phyloP scores from a whole-genome alignment of 92 coral and sea anemone genomes.

The Phymanthus crucifer region DNA sequence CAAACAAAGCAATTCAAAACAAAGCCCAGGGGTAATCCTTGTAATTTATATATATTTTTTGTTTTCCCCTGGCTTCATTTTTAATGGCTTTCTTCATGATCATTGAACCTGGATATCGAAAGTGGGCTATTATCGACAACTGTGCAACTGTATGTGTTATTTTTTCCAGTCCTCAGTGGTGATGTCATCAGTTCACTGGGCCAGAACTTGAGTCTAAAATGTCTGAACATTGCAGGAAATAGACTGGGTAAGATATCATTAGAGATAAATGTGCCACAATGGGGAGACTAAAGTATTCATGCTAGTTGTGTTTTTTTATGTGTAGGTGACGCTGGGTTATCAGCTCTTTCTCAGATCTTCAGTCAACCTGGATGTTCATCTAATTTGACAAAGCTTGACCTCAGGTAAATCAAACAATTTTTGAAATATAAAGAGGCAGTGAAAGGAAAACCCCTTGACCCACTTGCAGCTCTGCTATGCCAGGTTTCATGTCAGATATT shows the following conservation, averaged over 20 bases:
- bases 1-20: too few species aligned
- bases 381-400: conserved; percentile 36
- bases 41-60: too few species aligned
- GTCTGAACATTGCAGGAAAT: conserved; percentile 56
- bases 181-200: conserved; percentile 55
- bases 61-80: too few species aligned
- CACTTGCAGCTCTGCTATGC: too few species aligned
- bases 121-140: too few species aligned
- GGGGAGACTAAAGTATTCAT: neutral
- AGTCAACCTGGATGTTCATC: conserved; percentile 40
- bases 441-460: neutral
- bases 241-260: conserved; percentile 47
- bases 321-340: conserved; percentile 45
- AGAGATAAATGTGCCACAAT: neutral
- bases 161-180: conserved; percentile 49
- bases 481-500: too few species aligned
- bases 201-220: conserved; percentile 43
- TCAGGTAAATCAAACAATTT: conserved; percentile 29
- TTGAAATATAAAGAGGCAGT: neutral
- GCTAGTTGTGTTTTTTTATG: neutral
- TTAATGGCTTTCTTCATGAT: too few species aligned
- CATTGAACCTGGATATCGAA: too few species aligned
- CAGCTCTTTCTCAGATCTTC: conserved; percentile 38
- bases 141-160: neutral
- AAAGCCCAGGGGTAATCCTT: too few species aligned